Conservation (phyloP, 2,888 invertebrate genomes). For the Gastrophysa polygoni region DNA sequence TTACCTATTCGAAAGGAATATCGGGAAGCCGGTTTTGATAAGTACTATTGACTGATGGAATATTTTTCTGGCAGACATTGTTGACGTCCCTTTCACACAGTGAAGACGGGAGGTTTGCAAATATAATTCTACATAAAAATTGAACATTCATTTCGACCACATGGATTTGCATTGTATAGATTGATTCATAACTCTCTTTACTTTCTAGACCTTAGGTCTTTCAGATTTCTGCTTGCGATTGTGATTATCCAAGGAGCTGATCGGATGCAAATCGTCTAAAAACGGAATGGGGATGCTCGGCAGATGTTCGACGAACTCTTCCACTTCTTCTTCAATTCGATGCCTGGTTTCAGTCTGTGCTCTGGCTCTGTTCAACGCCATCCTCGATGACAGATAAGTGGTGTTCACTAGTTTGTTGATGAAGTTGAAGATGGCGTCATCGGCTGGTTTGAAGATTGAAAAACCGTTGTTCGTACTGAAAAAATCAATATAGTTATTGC, state of each 20-base stretch:
- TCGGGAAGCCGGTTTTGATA: no score
- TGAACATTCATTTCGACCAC: no score
- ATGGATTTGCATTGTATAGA: no score
- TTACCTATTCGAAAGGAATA: no score
- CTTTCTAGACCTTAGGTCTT: no score
- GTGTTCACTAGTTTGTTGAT: constrained; percentile 43
- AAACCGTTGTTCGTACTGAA: constrained; percentile 33
- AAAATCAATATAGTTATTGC: no score
- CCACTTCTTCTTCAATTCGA: constrained; percentile 37
- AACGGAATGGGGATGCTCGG: constrained; percentile 30
- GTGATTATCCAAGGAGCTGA: not conserved
- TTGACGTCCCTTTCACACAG: no score
- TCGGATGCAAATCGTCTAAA: constrained; percentile 21
- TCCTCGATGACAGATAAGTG: constrained; percentile 40
- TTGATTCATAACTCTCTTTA: no score
- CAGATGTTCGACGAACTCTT: constrained; percentile 35
- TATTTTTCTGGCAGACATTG: no score
- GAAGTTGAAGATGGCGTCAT: constrained; percentile 43
- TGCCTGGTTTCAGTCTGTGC: constrained; percentile 37
- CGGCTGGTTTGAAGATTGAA: constrained; percentile 37
- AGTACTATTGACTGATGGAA: no score
- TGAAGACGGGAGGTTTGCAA: no score
- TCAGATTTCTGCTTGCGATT: not conserved
- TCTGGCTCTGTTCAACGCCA: constrained; percentile 38
- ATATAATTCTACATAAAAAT: no score